A percentile compares a stretch with the other conserved stretches of the same genome.
Evolutionary conservation across 2,888 invertebrate species (phyloP).

Genomic region (Sabatieria punctata): DNA sequence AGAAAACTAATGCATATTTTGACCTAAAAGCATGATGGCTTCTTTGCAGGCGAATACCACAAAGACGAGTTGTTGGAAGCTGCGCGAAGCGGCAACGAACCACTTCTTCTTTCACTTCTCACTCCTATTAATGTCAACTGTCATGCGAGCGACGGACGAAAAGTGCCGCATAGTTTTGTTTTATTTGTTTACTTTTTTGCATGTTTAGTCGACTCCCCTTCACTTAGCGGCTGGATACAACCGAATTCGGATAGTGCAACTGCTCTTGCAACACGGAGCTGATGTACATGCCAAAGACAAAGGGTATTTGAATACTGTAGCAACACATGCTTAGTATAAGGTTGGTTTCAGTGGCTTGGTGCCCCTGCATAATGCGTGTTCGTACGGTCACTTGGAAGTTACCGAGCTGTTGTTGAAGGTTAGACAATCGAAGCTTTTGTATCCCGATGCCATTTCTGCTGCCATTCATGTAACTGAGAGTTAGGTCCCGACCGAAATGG

Average conservation of each 20-base stretch:
- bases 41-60: conserved; percentile 49
- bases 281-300: conserved; percentile 96
- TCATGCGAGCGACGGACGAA: conserved; percentile 85
- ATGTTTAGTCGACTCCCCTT: conserved; percentile 51
- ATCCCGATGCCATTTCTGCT: too few relatives aligned
- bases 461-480: too few relatives aligned
- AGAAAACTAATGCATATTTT: too few relatives aligned
- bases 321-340: too few relatives aligned
- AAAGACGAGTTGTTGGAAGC: conserved; percentile 78
- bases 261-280: conserved; percentile 72
- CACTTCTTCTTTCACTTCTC: conserved; percentile 57
- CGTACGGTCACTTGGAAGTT: too few relatives aligned
- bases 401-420: too few relatives aligned
- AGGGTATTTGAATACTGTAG: too few relatives aligned
- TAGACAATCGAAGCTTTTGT: too few relatives aligned
- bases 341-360: too few relatives aligned
- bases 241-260: conserved; percentile 67
- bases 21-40: too few relatives aligned
- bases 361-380: conserved; percentile 86
- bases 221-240: conserved; percentile 91
- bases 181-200: neutral
- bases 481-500: too few relatives aligned
- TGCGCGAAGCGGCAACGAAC: conserved; percentile 78
- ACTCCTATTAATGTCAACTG: conserved; percentile 94
- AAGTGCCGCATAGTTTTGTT: conserved; percentile 32